Conservation (phyloP, 2,888 invertebrate species). For the Neoaliturus tenellus region DNA sequence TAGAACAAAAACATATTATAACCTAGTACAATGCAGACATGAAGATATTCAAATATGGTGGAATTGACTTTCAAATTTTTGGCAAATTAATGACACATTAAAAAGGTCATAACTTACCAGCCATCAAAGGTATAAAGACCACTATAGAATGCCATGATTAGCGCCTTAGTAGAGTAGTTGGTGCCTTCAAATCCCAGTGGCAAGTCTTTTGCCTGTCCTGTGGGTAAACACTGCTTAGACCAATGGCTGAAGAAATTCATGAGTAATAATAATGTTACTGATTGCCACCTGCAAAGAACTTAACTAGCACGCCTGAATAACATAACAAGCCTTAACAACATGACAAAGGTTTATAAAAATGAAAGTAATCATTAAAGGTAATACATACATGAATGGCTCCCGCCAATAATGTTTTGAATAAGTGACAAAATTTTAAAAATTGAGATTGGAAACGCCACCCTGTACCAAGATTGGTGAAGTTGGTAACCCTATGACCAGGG, state of each 20-base stretch:
- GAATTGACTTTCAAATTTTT: neutral
- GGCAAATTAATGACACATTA: too few relatives aligned
- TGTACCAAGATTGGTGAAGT: too few relatives aligned
- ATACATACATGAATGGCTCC: too few relatives aligned
- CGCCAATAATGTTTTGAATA: too few relatives aligned
- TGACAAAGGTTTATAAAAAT: too few relatives aligned
- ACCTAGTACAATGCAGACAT: neutral
- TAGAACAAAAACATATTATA: neutral
- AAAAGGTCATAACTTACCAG: slow-evolving; percentile 75
- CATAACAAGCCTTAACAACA: too few relatives aligned
- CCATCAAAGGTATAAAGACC: slow-evolving; percentile 93
- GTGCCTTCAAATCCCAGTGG: slow-evolving; percentile 83
- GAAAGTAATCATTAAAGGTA: too few relatives aligned
- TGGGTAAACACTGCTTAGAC: neutral
- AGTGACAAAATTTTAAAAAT: too few relatives aligned
- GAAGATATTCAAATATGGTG: neutral
- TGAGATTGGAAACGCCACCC: too few relatives aligned
- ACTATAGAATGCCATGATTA: slow-evolving; percentile 88
- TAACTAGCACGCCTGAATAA: too few relatives aligned
- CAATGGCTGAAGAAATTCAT: slow-evolving; percentile 56
- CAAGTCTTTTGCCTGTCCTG: slow-evolving; percentile 80
- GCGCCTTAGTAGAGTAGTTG: slow-evolving; percentile 78
- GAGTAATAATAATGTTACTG: neutral
- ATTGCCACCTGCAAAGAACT: slow-evolving; percentile 1
- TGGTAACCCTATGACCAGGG: too few relatives aligned